Evolutionary conservation across 2,113 vertebrate species (phyloP).

Genomic region (Mohoua ochrocephala): DNA sequence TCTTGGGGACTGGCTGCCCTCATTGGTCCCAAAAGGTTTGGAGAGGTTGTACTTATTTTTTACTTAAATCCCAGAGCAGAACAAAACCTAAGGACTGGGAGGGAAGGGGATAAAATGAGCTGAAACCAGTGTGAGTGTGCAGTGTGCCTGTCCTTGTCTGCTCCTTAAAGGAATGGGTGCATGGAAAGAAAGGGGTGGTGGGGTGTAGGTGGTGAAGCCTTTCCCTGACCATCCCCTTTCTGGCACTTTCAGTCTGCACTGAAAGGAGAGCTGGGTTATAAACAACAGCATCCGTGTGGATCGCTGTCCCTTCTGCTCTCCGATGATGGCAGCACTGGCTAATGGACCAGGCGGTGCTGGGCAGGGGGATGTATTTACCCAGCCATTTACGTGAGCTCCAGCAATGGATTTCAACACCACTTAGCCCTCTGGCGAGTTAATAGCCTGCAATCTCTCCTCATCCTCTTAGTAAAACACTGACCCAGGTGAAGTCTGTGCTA

Average conservation of each 20-base stretch:
- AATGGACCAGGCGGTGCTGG: not conserved
- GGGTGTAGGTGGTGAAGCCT: not conserved
- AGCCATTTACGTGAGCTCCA: not conserved
- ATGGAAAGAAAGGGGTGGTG: not conserved
- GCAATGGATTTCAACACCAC: not conserved
- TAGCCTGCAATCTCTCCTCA: not conserved
- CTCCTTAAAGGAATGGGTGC: not conserved
- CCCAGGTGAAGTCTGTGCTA: not conserved
- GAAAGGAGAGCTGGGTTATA: not conserved
- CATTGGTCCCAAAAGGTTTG: rapidly evolving
- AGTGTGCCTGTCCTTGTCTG: not conserved
- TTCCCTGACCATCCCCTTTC: not conserved
- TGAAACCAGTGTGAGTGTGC: not conserved
- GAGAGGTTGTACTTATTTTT: not conserved
- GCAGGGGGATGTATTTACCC: not conserved
- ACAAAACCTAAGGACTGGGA: not conserved
- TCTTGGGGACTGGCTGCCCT: not conserved
- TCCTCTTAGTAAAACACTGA: not conserved
- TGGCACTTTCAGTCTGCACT: not conserved
- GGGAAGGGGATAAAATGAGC: not conserved
- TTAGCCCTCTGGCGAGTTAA: not conserved
- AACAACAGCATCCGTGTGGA: not conserved
- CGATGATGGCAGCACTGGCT: rapidly evolving
- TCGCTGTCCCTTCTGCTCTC: not conserved
- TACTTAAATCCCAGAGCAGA: not conserved